These are phyloP conservation scores for Bovichtus diacanthus DNA, from an alignment of 2,797 vertebrate species.

Conservation along the genomic window DNA sequence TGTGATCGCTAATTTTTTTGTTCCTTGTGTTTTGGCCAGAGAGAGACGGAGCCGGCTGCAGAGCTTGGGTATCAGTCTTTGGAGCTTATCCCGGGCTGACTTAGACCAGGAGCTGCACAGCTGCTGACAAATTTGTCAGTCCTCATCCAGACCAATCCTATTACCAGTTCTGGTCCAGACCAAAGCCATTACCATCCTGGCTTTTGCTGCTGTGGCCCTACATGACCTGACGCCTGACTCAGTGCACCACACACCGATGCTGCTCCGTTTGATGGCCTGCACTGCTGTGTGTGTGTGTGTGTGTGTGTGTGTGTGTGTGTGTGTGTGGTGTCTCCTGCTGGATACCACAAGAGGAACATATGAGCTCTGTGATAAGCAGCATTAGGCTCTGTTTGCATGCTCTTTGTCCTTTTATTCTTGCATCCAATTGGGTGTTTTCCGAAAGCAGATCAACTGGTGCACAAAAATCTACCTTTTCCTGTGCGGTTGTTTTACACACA, in stretches of 20 bases:
- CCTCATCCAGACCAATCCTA: slow-evolving; percentile 73
- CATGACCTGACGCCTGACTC: slow-evolving; percentile 43
- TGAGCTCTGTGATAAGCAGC: slow-evolving; percentile 33
- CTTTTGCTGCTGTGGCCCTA: slow-evolving; percentile 36
- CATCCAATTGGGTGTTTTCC: slow-evolving; percentile 11
- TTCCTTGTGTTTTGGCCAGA: slow-evolving; percentile 61
- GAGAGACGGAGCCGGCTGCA: slow-evolving; percentile 36
- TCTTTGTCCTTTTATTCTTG: slow-evolving; percentile 13
- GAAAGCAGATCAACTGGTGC: slow-evolving; percentile 9
- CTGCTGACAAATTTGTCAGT: slow-evolving; percentile 81
- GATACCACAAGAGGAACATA: slow-evolving; percentile 47
- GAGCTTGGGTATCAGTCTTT: slow-evolving; percentile 78
- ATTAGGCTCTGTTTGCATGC: slow-evolving; percentile 24
- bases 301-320: slow-evolving; percentile 19
- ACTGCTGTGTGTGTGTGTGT: slow-evolving; percentile 9
- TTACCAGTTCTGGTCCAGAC: slow-evolving; percentile 71
- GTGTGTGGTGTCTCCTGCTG: slow-evolving; percentile 31
- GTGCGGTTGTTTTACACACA: background rate
- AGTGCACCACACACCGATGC: slow-evolving; percentile 14
- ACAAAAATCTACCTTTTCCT: slow-evolving; percentile 18
- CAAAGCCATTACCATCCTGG: slow-evolving; percentile 61
- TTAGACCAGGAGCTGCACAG: slow-evolving; percentile 77
- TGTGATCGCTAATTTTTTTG: slow-evolving; percentile 33
- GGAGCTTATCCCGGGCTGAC: slow-evolving; percentile 64
- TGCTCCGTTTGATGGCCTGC: slow-evolving; percentile 26